Evolutionary conservation across 2,797 vertebrate species (phyloP), one percentile per base, ranked within the genome.

Genomic region (Myotis findleyi): DNA sequence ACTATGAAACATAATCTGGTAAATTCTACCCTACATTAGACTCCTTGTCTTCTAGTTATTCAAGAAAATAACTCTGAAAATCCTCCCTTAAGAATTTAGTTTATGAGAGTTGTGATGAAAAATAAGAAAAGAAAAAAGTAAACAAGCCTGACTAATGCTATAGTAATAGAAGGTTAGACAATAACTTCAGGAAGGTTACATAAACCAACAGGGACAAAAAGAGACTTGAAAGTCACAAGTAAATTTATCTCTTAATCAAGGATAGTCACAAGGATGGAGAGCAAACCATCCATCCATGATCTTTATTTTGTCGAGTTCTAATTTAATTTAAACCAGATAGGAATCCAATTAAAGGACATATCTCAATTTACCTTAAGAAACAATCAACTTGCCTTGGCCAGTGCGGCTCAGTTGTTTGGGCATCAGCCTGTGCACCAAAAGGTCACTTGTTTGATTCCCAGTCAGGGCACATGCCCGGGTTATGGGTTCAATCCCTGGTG

Each of bases 61-160:
- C 44, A 75, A 81, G 55, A 77, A 82, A 88, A 33, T 68, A 73
- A n/a, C 49, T 91, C 69, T 62, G 73, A 82, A 87, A 89, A 71
- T 36, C 30, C 53, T 83, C 44, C 4, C 33, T 82, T 23, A 57
- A 47, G 82, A 85, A 84, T 69, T 25, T 41, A 64, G 33, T 86
- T 89, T 51, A 41, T 23, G 71, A 62, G 49, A 93, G 7, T 11
- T 30, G 3, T 36, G 11, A 47, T 76, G 53, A 89, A 49, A 92
- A 83, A 21, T 71, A 86, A 76, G 68, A 36, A 69, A 18, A 71
- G 47, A 10, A 41, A 82, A 77, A 87, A 53, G 36, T 7, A 55
- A 66, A 66, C 13, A 72, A 59, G 9, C 8, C 47, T 62, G 21
- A 44, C 25, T 25, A 44, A n/a, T 44, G 64, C 41, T 27, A 2